phyloP scores from a whole-genome alignment of 2,888 invertebrate species.

The Papilio elwesi region DNA sequence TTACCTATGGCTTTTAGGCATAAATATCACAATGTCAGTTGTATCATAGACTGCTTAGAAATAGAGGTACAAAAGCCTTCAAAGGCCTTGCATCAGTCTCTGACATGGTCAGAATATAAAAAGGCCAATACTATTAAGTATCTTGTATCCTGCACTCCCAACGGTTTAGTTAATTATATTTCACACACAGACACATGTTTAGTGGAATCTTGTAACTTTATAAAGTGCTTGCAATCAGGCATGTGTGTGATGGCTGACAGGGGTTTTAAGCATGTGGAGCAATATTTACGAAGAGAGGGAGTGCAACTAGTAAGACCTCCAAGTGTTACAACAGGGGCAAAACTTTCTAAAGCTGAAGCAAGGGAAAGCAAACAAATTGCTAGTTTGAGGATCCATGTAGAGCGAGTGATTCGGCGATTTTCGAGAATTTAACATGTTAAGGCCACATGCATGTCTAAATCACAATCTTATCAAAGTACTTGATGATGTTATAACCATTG shows the following conservation, averaged over 20 bases:
- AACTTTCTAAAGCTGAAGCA: slow-evolving; percentile 43
- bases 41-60: slow-evolving; percentile 61
- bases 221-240: slow-evolving; percentile 40
- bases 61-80: slow-evolving; percentile 60
- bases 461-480: slow-evolving; percentile 40
- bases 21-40: slow-evolving; percentile 50
- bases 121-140: slow-evolving; percentile 53
- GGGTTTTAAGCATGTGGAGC: slow-evolving; percentile 47
- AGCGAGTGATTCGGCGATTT: slow-evolving; percentile 45
- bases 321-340: slow-evolving; percentile 41
- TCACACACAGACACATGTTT: slow-evolving; percentile 45
- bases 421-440: slow-evolving; percentile 46
- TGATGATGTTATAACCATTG: slow-evolving; percentile 46
- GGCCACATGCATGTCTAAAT: slow-evolving; percentile 44
- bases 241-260: slow-evolving; percentile 46
- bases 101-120: slow-evolving; percentile 60
- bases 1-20: slow-evolving; percentile 51
- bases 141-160: slow-evolving; percentile 50
- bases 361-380: slow-evolving; percentile 47
- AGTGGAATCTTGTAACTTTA: slow-evolving; percentile 46
- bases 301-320: slow-evolving; percentile 43
- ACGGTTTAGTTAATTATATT: slow-evolving; percentile 50
- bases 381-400: slow-evolving; percentile 46
- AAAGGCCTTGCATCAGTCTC: slow-evolving; percentile 52
- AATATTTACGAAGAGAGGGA: slow-evolving; percentile 34